phyloP scores from a whole-genome alignment of 2,113 vertebrate genomes.

The Tiliqua scincoides region DNA sequence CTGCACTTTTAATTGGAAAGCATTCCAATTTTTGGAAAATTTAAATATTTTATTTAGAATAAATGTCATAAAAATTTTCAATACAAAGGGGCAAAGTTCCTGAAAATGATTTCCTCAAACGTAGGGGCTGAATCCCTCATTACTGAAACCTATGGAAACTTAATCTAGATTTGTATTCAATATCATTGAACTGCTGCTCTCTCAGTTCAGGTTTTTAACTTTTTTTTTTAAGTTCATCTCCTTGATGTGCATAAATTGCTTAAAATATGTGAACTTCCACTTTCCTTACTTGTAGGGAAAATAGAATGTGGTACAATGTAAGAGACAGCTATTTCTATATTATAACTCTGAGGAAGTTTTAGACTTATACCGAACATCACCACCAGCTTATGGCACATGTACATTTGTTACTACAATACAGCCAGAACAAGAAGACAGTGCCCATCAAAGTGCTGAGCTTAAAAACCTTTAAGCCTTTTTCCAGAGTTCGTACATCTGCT shows the following conservation, averaged over 20 bases:
- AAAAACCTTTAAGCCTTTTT: slow-evolving; percentile 6
- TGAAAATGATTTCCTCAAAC: not conserved
- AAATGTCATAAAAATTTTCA: no score
- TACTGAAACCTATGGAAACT: not conserved
- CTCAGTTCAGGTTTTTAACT: no score
- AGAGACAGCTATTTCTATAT: not conserved
- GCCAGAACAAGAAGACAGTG: slow-evolving; percentile 33
- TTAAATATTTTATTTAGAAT: not conserved
- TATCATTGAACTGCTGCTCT: not conserved
- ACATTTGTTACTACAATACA: slow-evolving; percentile 36
- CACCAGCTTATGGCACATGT: slow-evolving; percentile 36
- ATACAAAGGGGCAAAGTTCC: not conserved
- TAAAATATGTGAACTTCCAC: not conserved
- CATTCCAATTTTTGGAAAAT: not conserved
- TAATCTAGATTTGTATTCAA: not conserved
- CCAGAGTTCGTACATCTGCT: slow-evolving; percentile 36
- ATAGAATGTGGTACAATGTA: not conserved
- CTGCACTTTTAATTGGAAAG: not conserved
- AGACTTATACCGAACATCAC: slow-evolving; percentile 34
- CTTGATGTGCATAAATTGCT: not conserved
- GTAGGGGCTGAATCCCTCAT: not conserved
- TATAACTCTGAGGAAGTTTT: slow-evolving; percentile 9
- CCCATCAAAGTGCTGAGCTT: slow-evolving; percentile 35
- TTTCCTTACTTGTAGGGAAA: not conserved
- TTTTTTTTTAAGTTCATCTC: no score